A percentile compares a stretch with the other conserved stretches of the same genome.
phyloP scores from a whole-genome alignment of 1,140 invertebrate genomes.

The Branchinecta lindahli region DNA sequence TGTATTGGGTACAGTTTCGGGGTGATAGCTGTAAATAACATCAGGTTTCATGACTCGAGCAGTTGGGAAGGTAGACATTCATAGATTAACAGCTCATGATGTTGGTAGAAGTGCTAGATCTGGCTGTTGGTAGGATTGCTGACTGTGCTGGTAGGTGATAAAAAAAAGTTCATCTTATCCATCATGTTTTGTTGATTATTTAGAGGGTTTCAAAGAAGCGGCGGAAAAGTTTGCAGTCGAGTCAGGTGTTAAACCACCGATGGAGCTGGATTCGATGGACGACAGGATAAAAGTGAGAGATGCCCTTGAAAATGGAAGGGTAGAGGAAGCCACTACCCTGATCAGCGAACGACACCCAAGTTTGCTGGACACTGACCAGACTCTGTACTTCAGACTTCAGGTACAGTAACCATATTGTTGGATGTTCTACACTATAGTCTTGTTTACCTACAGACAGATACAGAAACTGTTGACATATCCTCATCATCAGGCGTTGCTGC shows the following conservation, averaged over 20 bases:
- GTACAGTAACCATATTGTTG: conserved; percentile 31
- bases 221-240: conserved; percentile 92
- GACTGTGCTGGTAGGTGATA: background rate
- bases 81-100: background rate
- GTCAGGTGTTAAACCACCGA: conserved; percentile 67
- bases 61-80: too few relatives aligned
- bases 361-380: conserved; percentile 82
- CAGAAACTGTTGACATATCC: conserved; percentile 24
- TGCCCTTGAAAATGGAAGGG: conserved; percentile 79
- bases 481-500: conserved; percentile 21
- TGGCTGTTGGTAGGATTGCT: background rate
- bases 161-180: background rate
- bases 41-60: too few relatives aligned
- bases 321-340: conserved; percentile 79
- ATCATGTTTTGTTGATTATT: background rate
- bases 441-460: too few relatives aligned
- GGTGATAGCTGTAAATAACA: too few relatives aligned
- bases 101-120: conserved; percentile 3
- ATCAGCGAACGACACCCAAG: conserved; percentile 91
- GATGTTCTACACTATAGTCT: background rate
- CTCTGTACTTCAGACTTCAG: conserved; percentile 89
- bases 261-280: conserved; percentile 76
- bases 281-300: conserved; percentile 86
- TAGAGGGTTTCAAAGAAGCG: conserved; percentile 94
- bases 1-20: too few relatives aligned